These are phyloP conservation scores for Tortricodes alternella DNA, from an alignment of 2,888 invertebrate genomes.

Conservation along the genomic window DNA sequence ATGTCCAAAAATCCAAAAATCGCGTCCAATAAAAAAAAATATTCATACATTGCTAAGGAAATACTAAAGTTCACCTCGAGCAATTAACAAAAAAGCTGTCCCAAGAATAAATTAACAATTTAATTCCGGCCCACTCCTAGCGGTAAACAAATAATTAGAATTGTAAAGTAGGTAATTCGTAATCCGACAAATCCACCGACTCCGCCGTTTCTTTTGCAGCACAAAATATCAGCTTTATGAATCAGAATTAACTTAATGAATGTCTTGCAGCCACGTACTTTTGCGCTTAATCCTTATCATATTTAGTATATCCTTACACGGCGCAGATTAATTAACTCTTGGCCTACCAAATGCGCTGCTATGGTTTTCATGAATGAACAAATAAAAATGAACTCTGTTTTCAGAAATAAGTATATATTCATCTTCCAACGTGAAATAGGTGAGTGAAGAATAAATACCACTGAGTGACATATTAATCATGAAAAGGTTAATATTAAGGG, in stretches of 20 bases:
- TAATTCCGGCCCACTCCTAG: slow-evolving; percentile 53
- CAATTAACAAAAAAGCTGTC: slow-evolving; percentile 59
- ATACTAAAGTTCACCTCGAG: slow-evolving; percentile 36
- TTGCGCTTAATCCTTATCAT: slow-evolving; percentile 26
- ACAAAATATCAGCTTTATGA: slow-evolving; percentile 34
- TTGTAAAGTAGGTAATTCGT: slow-evolving; percentile 64
- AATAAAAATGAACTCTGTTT: too few species aligned
- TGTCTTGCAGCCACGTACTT: slow-evolving; percentile 29
- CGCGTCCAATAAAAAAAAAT: slow-evolving; percentile 3
- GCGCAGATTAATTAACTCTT: slow-evolving; percentile 18
- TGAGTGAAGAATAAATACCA: too few species aligned
- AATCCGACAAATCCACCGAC: slow-evolving; percentile 49
- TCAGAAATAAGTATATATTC: too few species aligned
- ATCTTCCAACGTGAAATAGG: too few species aligned
- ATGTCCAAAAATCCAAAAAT: background rate
- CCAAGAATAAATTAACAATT: slow-evolving; percentile 65
- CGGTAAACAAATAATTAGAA: slow-evolving; percentile 66
- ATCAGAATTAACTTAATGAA: slow-evolving; percentile 30
- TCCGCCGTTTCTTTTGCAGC: slow-evolving; percentile 36
- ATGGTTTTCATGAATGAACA: too few species aligned
- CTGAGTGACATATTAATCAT: too few species aligned
- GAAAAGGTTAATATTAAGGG: too few species aligned
- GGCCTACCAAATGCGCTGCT: slow-evolving; percentile 5
- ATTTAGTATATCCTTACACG: slow-evolving; percentile 28
- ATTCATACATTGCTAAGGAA: slow-evolving; percentile 25